Evolutionary conservation across 2,113 vertebrate species (phyloP).

Genomic region (Anarrhichthys ocellatus): DNA sequence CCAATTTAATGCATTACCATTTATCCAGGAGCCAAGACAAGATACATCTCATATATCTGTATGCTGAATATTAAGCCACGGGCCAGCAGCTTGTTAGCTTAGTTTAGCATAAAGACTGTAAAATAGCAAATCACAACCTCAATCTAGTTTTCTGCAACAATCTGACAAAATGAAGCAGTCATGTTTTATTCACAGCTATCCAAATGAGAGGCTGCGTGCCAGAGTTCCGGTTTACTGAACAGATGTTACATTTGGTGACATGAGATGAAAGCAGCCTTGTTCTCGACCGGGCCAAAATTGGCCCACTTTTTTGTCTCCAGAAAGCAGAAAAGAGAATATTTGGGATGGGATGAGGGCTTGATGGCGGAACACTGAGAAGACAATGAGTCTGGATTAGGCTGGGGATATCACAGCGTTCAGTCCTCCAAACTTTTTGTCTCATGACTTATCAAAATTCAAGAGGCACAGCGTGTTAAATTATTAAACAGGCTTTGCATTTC

Average conservation of each 20-base stretch:
- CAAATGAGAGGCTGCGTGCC: constrained; percentile 34
- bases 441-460: constrained; percentile 27
- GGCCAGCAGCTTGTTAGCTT: background rate
- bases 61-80: background rate
- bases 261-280: constrained; percentile 39
- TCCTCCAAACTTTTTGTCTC: constrained; percentile 33
- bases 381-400: constrained; percentile 3
- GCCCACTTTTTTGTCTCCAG: constrained; percentile 4
- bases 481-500: constrained; percentile 24
- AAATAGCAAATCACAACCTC: constrained; percentile 1
- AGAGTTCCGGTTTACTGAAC: constrained; percentile 30
- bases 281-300: background rate
- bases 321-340: constrained; percentile 14
- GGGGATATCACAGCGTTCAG: background rate
- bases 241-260: constrained; percentile 35
- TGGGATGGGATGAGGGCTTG: constrained; percentile 8
- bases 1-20: background rate
- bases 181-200: constrained; percentile 56
- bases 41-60: background rate
- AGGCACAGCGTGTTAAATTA: constrained; percentile 31
- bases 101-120: background rate
- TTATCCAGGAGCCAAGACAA: background rate
- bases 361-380: constrained; percentile 2
- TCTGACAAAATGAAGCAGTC: constrained; percentile 27
- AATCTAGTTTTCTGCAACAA: background rate